A percentile compares a stretch with the other conserved stretches of the same genome.
Conservation (phyloP, 2,113 vertebrate genomes). For the Spermophilus dauricus region DNA sequence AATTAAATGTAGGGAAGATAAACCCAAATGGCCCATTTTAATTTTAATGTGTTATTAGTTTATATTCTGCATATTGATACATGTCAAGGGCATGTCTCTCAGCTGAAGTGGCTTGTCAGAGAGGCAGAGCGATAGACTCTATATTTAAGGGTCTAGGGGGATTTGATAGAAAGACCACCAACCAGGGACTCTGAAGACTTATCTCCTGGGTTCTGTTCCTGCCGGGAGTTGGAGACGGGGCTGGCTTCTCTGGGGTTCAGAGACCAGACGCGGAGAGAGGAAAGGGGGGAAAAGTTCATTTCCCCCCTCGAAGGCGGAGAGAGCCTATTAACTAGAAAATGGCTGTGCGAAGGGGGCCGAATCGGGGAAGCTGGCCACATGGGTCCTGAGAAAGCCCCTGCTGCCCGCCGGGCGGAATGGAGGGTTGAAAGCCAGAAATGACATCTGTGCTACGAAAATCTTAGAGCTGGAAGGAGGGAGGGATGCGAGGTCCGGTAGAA, state of each 20-base stretch:
- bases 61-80: not conserved
- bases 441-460: slow-evolving; percentile 66
- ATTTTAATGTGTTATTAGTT: slow-evolving; percentile 31
- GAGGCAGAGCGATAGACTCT: not conserved
- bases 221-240: slow-evolving; percentile 38
- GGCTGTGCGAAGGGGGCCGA: slow-evolving; percentile 62
- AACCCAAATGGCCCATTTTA: slow-evolving; percentile 18
- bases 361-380: not conserved
- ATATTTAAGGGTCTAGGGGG: not conserved
- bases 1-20: slow-evolving; percentile 33
- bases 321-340: slow-evolving; percentile 76
- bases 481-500: slow-evolving; percentile 11
- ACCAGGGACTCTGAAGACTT: not conserved
- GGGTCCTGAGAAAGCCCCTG: slow-evolving; percentile 8
- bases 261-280: not conserved
- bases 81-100: not conserved
- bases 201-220: not conserved
- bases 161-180: not conserved
- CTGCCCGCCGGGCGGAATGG: not conserved
- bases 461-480: not conserved
- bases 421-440: slow-evolving; percentile 44
- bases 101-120: not conserved
- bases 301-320: not conserved
- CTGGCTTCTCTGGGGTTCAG: not conserved
- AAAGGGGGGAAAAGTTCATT: slow-evolving; percentile 76